Base-by-base conservation (phyloP, 2,888 invertebrate species). In the Aspidiotus destructor region DNA sequence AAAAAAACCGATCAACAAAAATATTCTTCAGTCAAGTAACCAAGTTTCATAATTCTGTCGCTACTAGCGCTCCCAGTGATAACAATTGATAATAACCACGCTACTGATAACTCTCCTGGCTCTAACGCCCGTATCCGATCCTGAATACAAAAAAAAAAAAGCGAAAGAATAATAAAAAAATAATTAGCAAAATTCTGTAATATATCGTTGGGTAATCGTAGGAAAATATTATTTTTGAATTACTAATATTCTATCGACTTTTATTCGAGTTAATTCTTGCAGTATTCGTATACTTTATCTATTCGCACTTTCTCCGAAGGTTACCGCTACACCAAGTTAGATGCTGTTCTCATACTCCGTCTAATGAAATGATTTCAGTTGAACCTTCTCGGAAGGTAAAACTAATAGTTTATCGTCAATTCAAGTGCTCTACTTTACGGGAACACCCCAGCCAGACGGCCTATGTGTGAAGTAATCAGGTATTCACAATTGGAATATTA, bases 191-290 rank as follows among this genome's bases (percentile, higher is more conserved):
- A 11, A 48, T 62, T 62, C 41, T 52, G 62, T 52, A 62, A 62
- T 53, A 62, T 53, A 62, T 53, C 44, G 48, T 61, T 61, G 61
- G 44, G 61, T 61, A 61, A 61, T 61, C 48, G 61, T 48, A 48
- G n/a, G n/a, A 11, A 3, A 48, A 48, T 13, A 48, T 48, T 48
- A 48, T n/a, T 13, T 48, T 11, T 13, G n/a, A 48, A 48, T 6
- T 48, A 48, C 6, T 13, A n/a, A 13, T 13, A 3, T 13, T 13
- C 11, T 48, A 48, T 48, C 1, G n/a, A 13, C n/a, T 48, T 48
- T n/a, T 13, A 48, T n/a, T 48, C 6, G 48, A 48, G n/a, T 48
- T 48, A 48, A 11, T 48, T 13, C 10, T 48, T 48, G n/a, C 10
- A 13, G n/a, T 1, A 11, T 13, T 13, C n/a, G n/a, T 13, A 48